These are phyloP conservation scores for Tachina lurida DNA, from an alignment of 2,888 invertebrate genomes.

Conservation along the genomic window DNA sequence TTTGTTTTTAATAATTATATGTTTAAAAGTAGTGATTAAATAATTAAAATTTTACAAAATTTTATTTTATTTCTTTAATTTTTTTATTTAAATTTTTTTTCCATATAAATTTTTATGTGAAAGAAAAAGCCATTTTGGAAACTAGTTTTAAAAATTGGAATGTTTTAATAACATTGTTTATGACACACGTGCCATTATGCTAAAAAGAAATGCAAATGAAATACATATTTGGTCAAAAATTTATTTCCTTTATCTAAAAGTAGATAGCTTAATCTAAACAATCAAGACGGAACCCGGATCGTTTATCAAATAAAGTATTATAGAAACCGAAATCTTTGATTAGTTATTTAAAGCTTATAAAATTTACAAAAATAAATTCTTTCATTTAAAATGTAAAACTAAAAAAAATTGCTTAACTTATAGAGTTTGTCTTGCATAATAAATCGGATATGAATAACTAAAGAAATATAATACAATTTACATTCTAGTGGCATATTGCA, in stretches of 20 bases:
- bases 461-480: no score
- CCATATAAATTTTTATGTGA: background rate
- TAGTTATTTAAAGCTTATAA: no score
- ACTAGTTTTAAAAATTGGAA: conserved; percentile 7
- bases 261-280: no score
- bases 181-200: conserved; percentile 36
- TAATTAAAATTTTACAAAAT: background rate
- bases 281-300: no score
- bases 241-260: background rate
- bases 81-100: background rate
- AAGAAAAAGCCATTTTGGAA: conserved; percentile 12
- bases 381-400: no score
- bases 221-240: background rate
- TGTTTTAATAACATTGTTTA: conserved; percentile 21
- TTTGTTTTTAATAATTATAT: conserved; percentile 49
- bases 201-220: background rate
- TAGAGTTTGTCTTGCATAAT: no score
- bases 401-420: no score
- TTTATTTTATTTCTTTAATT: background rate
- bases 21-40: conserved; percentile 31
- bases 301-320: no score
- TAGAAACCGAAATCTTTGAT: no score
- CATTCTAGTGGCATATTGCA: no score
- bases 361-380: no score
- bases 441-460: no score